A percentile compares a stretch with the other conserved stretches of the same genome.
phyloP scores from a whole-genome alignment of 2,888 invertebrate species.

The Acanthosepion lycidas region DNA sequence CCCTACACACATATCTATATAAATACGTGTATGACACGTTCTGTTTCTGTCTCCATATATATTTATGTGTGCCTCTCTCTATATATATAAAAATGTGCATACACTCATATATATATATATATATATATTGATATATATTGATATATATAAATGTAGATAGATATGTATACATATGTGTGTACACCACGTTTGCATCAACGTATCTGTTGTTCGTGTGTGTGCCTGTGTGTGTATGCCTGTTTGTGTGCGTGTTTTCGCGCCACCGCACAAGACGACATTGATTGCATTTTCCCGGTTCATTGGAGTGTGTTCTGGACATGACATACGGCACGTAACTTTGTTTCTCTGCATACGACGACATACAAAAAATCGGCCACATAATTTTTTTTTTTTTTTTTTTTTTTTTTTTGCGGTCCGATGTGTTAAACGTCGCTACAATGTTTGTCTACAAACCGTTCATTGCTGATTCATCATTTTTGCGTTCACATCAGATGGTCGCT shows the following conservation, averaged over 20 bases:
- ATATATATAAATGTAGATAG: not conserved
- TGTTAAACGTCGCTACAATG: slow-evolving; percentile 33
- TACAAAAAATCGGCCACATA: not conserved
- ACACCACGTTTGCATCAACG: not conserved
- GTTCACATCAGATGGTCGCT: not conserved
- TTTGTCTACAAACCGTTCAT: not conserved
- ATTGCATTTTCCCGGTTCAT: not conserved
- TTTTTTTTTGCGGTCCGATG: not conserved
- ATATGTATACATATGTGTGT: slow-evolving; percentile 35
- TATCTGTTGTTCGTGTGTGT: not conserved
- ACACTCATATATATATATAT: not conserved
- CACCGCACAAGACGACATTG: not conserved
- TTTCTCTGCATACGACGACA: not conserved
- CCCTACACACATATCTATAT: not conserved
- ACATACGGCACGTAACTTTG: not conserved
- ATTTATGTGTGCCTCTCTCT: not conserved
- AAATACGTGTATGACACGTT: no score
- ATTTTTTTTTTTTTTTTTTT: not conserved
- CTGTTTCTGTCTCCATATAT: not conserved
- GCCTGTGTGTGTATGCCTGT: not conserved
- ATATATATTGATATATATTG: not conserved
- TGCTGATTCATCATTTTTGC: not conserved
- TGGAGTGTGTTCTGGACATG: not conserved
- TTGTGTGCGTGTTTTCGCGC: no score
- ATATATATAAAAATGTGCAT: not conserved